A percentile compares a stretch with the other conserved stretches of the same genome.
phyloP scores from a whole-genome alignment of 1,140 invertebrate genomes.

The Drosophila sucinea region DNA sequence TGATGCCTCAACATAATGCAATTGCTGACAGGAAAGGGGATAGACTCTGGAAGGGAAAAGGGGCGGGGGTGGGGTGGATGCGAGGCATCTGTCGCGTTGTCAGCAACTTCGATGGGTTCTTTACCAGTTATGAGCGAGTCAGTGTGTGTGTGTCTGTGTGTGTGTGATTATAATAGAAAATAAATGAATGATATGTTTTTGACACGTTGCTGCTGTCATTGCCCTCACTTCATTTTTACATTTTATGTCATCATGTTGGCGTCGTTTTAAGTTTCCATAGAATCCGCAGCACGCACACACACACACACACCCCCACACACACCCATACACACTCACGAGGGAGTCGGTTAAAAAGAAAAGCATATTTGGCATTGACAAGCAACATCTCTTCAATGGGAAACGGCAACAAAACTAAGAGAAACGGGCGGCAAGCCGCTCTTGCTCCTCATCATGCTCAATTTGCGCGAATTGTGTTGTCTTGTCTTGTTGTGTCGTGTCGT shows the following conservation, averaged over 20 bases:
- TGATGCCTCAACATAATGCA: conserved; percentile 76
- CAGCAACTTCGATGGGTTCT: conserved; percentile 44
- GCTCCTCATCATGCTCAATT: conserved; percentile 80
- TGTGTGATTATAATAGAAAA: conserved; percentile 79
- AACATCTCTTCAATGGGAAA: conserved; percentile 22
- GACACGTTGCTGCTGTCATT: conserved; percentile 77
- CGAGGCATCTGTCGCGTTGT: conserved; percentile 21
- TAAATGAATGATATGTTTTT: conserved; percentile 83
- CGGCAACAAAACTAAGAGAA: conserved; percentile 28
- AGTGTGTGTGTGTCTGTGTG: conserved; percentile 13
- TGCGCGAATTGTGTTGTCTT: conserved; percentile 81
- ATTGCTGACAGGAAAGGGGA: conserved; percentile 63
- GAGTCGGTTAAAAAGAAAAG: conserved; percentile 60
- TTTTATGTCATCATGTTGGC: conserved; percentile 47
- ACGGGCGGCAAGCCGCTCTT: conserved; percentile 27
- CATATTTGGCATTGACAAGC: conserved; percentile 73
- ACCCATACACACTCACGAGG: neutral
- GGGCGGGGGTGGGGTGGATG: conserved; percentile 6
- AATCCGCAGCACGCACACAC: conserved; percentile 26
- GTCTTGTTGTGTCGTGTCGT: conserved; percentile 58
- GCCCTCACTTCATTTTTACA: conserved; percentile 70
- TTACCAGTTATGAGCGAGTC: neutral
- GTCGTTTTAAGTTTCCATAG: conserved; percentile 58
- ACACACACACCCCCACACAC: neutral
- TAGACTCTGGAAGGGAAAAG: conserved; percentile 2